Evolutionary conservation across 2,113 vertebrate genomes (phyloP).

Genomic region (Balaeniceps rex): DNA sequence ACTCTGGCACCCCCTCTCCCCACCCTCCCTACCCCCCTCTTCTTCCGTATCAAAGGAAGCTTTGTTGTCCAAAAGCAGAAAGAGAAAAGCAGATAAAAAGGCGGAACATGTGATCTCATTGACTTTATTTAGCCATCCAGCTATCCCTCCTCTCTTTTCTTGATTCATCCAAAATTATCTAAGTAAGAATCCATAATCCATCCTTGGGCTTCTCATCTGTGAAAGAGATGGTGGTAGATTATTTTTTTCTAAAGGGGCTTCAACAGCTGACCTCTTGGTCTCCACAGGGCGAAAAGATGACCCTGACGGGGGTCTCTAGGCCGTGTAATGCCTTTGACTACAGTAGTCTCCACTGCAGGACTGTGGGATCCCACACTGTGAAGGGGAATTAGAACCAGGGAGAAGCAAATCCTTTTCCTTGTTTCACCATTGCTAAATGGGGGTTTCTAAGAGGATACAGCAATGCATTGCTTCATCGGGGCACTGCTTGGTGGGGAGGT

Average conservation of each 20-base stretch:
- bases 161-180: slow-evolving; percentile 68
- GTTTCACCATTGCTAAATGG: background rate
- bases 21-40: background rate
- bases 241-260: background rate
- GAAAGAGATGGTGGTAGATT: background rate
- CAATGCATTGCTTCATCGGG: background rate
- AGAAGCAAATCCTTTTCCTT: background rate
- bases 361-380: background rate
- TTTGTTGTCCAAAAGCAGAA: slow-evolving; percentile 73
- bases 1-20: slow-evolving; percentile 48
- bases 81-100: slow-evolving; percentile 70
- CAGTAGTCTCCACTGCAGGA: background rate
- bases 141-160: slow-evolving; percentile 41
- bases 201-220: slow-evolving; percentile 9
- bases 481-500: background rate
- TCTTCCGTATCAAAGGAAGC: slow-evolving; percentile 62
- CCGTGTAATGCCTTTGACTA: background rate
- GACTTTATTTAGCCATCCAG: slow-evolving; percentile 69
- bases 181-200: slow-evolving; percentile 43
- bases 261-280: background rate
- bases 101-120: slow-evolving; percentile 75
- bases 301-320: background rate
- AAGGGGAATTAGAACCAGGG: background rate
- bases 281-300: background rate
- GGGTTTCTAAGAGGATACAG: background rate